Conservation (phyloP, 2,797 vertebrate genomes). For the Muscicapa comitata region DNA sequence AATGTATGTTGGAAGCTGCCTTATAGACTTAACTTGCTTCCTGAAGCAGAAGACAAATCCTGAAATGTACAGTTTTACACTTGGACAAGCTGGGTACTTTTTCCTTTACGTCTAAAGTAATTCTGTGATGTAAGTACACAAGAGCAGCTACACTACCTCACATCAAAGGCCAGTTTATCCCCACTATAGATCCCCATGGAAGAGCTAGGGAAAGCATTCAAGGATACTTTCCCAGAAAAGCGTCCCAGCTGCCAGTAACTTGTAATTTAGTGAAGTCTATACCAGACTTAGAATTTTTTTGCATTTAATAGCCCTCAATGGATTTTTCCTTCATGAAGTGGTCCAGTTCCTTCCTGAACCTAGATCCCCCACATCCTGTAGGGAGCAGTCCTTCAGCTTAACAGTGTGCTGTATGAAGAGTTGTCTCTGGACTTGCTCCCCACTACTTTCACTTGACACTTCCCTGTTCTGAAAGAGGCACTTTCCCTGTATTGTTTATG, state of each 20-base stretch:
- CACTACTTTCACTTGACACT: background rate
- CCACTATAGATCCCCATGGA: background rate
- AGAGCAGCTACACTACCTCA: background rate
- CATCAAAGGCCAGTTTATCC: background rate
- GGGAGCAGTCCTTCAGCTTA: background rate
- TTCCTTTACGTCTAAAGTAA: background rate
- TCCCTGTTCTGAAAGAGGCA: background rate
- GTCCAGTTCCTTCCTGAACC: background rate
- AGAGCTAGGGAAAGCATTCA: conserved; percentile 7
- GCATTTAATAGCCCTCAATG: background rate
- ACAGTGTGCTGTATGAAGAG: background rate
- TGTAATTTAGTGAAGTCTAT: background rate
- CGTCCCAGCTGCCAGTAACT: conserved; percentile 25
- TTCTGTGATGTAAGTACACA: background rate
- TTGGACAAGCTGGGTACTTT: background rate
- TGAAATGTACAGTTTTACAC: background rate
- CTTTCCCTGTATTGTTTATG: background rate
- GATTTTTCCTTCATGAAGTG: conserved; percentile 3
- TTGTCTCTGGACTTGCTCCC: background rate
- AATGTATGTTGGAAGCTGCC: background rate
- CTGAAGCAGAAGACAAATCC: background rate
- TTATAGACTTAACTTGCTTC: background rate
- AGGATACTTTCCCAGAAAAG: conserved; percentile 36
- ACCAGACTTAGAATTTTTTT: background rate
- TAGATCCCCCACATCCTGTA: background rate